A percentile compares a stretch with the other conserved stretches of the same genome.
phyloP scores from a whole-genome alignment of 2,888 invertebrate species.

The Elmis aenea region DNA sequence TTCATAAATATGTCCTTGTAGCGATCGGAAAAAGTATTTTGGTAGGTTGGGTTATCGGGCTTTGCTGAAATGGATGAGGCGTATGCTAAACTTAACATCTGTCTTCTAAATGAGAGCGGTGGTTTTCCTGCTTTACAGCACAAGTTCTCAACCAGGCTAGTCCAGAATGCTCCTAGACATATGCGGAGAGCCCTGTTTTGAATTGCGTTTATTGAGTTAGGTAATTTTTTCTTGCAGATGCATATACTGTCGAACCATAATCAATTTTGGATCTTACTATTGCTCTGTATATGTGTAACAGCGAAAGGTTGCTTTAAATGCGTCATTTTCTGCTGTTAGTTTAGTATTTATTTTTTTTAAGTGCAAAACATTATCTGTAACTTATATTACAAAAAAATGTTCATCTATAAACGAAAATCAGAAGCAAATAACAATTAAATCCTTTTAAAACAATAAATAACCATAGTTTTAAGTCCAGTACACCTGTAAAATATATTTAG shows the following conservation, averaged over 20 bases:
- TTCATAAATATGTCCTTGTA: no score
- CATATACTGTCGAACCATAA: neutral
- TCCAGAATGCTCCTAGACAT: neutral
- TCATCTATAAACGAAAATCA: no score
- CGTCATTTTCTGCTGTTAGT: no score
- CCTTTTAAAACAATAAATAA: no score
- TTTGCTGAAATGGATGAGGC: conserved; percentile 2
- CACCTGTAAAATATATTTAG: no score
- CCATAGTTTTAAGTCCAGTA: no score
- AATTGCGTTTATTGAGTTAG: neutral
- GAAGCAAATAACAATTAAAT: no score
- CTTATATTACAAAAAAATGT: no score
- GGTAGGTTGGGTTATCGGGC: conserved; percentile 1
- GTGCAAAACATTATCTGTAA: no score
- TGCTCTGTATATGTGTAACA: neutral
- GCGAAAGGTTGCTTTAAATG: no score
- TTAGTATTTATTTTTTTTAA: no score
- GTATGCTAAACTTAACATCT: conserved; percentile 1
- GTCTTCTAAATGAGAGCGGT: conserved; percentile 1
- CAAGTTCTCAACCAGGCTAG: neutral
- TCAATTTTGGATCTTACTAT: conserved; percentile 2
- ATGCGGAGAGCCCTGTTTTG: neutral
- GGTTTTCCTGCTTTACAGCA: neutral
- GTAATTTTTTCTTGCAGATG: neutral
- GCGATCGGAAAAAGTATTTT: no score